phyloP scores from a whole-genome alignment of 2,888 invertebrate genomes.

The Macaria notata region DNA sequence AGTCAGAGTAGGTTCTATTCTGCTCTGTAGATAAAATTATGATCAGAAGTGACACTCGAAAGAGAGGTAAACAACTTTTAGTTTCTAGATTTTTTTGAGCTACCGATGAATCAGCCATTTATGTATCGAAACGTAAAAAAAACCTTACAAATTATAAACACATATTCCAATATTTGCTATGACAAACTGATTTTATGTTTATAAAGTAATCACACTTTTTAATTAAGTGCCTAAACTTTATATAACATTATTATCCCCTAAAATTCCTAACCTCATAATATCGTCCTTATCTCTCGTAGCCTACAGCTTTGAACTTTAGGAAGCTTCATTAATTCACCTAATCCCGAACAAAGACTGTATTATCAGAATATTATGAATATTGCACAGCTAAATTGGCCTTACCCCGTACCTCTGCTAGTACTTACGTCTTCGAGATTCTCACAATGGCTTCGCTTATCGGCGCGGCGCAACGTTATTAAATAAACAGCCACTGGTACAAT shows the following conservation, averaged over 20 bases:
- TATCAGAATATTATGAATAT: slow-evolving; percentile 23
- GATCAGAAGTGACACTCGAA: no score
- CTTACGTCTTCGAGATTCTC: slow-evolving; percentile 43
- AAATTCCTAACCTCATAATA: not conserved
- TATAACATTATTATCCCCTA: no score
- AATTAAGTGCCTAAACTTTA: no score
- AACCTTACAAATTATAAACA: no score
- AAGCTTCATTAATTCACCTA: slow-evolving; percentile 20
- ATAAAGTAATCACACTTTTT: no score
- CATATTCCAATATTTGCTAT: no score
- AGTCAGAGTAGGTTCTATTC: slow-evolving; percentile 12
- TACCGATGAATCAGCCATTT: no score
- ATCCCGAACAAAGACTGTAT: slow-evolving; percentile 21
- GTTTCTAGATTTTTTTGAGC: no score
- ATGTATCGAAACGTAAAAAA: no score
- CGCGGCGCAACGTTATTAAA: slow-evolving; percentile 70
- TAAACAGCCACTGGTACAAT: slow-evolving; percentile 58
- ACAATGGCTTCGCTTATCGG: slow-evolving; percentile 69
- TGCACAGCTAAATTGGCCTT: slow-evolving; percentile 27
- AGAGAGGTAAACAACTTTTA: no score
- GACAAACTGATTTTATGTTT: no score
- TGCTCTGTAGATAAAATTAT: no score
- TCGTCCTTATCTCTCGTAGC: not conserved
- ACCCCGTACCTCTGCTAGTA: slow-evolving; percentile 32
- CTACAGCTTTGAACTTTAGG: not conserved